Evolutionary conservation across 1,140 invertebrate genomes (phyloP), one percentile per base, ranked within the genome.

Genomic region (Chymomyza costata): DNA sequence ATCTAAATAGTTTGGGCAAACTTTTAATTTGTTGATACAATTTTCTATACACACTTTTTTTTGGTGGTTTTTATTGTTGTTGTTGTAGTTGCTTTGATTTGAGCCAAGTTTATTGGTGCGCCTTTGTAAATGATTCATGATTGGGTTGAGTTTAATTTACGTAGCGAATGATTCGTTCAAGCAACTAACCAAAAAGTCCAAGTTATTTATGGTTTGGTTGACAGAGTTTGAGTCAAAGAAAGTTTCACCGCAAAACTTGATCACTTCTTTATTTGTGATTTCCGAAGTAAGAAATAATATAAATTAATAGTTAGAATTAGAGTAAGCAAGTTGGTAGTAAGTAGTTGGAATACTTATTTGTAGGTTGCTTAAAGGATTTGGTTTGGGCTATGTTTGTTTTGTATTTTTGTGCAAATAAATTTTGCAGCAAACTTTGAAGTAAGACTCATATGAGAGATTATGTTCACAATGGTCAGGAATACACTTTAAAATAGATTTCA

Each of bases 61-160:
- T 19, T 16, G 15, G 17, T 19, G 2, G 11, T n/a, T n/a, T n/a
- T n/a, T n/a, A 21, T n/a, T n/a, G n/a, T 63, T 50, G 35, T 34
- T 70, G 56, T 43, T 61, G 50, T 65, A 65, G 61, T 57, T 71
- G n/a, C n/a, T n/a, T n/a, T n/a, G n/a, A n/a, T n/a, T n/a, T n/a
- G n/a, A n/a, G n/a, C n/a, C n/a, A n/a, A n/a, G n/a, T n/a, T n/a
- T n/a, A n/a, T n/a, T n/a, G n/a, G n/a, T n/a, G n/a, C n/a, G n/a
- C n/a, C n/a, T n/a, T n/a, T n/a, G n/a, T n/a, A 53, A 71, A 70
- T 70, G 67, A 70, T 70, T 70, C 66, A 70, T 70, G 61, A 70
- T 70, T 65, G 50, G 60, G 65, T n/a, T n/a, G 65, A 71, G 56
- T 65, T 57, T 41, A 31, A 54, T 61, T 62, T 56, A 35, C 65